A percentile compares a stretch with the other conserved stretches of the same genome.
Conservation (phyloP, 2,888 invertebrate species). For the Spisula subtruncata region DNA sequence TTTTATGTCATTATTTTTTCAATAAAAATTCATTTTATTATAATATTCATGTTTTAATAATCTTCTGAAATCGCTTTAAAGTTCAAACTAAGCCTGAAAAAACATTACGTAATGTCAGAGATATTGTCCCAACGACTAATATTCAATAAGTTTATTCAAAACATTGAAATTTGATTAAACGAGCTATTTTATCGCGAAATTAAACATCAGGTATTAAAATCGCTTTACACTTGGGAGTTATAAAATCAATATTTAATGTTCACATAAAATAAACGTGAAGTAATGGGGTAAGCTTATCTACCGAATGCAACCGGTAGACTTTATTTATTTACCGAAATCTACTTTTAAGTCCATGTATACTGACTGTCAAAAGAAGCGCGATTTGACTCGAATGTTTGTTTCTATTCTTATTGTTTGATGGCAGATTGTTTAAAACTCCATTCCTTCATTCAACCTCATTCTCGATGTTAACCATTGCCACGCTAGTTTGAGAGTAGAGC, state of each 20-base stretch:
- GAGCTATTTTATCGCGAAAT: too few relatives aligned
- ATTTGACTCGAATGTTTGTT: background rate
- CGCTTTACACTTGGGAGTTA: background rate
- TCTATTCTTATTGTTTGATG: background rate
- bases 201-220: too few relatives aligned
- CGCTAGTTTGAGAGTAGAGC: too few relatives aligned
- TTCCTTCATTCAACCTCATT: too few relatives aligned
- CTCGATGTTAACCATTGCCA: too few relatives aligned
- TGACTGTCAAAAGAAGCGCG: background rate
- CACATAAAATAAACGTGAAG: background rate
- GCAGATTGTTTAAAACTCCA: too few relatives aligned
- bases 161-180: slow-evolving; percentile 14
- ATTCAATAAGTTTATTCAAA: background rate
- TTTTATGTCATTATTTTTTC: background rate
- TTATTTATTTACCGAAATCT: slow-evolving; percentile 1
- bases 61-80: too few relatives aligned
- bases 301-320: background rate
- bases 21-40: background rate
- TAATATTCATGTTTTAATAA: background rate
- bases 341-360: too few relatives aligned
- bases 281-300: slow-evolving; percentile 22
- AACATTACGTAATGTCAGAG: background rate
- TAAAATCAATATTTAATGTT: slow-evolving; percentile 29
- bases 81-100: too few relatives aligned
- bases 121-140: background rate